phyloP scores from a whole-genome alignment of 2,888 invertebrate species.

The Andrena camellia region DNA sequence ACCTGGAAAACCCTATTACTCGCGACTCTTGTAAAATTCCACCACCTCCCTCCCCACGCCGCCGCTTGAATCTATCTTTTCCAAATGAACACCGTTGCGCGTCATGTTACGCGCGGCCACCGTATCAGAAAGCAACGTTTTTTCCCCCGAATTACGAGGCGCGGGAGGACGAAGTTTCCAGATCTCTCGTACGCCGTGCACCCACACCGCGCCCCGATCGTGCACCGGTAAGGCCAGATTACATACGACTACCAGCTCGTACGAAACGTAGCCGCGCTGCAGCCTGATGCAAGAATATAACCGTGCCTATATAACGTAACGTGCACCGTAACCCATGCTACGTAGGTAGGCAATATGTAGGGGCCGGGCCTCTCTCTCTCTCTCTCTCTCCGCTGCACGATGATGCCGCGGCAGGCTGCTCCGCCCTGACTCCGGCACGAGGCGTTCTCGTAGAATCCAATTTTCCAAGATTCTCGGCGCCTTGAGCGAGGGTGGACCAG shows the following conservation, averaged over 20 bases:
- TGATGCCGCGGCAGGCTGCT: constrained; percentile 52
- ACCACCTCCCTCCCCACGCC: neutral
- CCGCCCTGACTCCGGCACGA: neutral
- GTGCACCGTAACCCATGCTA: constrained; percentile 32
- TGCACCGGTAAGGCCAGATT: constrained; percentile 6
- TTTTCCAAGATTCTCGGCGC: constrained; percentile 73
- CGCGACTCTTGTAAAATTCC: neutral
- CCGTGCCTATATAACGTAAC: constrained; percentile 23
- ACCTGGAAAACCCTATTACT: constrained; percentile 5
- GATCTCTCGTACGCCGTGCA: neutral
- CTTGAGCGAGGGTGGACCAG: constrained; percentile 52
- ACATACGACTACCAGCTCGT: neutral
- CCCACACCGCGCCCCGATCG: neutral
- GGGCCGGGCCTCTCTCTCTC: too few species aligned
- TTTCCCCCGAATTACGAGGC: neutral
- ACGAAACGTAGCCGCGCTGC: constrained; percentile 1
- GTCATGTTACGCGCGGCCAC: neutral
- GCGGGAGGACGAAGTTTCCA: neutral
- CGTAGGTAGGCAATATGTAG: constrained; percentile 61
- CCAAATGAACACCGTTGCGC: neutral
- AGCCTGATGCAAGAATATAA: constrained; percentile 12
- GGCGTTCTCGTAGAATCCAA: constrained; percentile 71
- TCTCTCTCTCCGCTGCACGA: constrained; percentile 51
- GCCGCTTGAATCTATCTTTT: neutral
- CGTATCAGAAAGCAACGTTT: constrained; percentile 16